Percentiles rank a stretch among this genome's conserved stretches.
Evolutionary conservation across 92 coral and sea anemone genomes (phyloP).

Genomic region (Porites evermanni): DNA sequence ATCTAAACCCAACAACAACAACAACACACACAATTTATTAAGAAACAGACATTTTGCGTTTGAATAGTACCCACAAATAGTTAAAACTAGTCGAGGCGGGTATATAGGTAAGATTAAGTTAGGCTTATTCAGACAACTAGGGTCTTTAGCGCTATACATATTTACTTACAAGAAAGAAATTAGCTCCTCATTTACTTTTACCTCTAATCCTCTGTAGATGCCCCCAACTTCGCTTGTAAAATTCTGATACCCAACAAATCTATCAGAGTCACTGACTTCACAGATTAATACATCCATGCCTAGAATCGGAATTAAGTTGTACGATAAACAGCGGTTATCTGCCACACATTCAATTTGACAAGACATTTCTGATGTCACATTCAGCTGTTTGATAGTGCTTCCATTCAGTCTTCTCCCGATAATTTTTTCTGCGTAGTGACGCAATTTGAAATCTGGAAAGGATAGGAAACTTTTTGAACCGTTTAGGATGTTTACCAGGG

Average conservation of each 20-base stretch:
- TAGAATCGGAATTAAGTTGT: constrained; percentile 19
- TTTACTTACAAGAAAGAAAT: too few species aligned
- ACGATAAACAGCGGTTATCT: constrained; percentile 21
- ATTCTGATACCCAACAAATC: constrained; percentile 4
- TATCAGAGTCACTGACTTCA: constrained; percentile 18
- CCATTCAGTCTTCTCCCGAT: constrained; percentile 2
- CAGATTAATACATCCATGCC: background rate
- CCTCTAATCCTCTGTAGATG: constrained; percentile 4
- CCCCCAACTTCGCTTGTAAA: background rate
- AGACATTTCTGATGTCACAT: background rate
- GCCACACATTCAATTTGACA: constrained; percentile 8
- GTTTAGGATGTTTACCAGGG: background rate
- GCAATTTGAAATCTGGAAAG: background rate
- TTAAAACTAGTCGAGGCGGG: too few species aligned
- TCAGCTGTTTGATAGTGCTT: background rate
- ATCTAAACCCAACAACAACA: background rate
- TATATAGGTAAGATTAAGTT: too few species aligned
- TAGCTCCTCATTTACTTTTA: background rate
- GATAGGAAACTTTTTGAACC: background rate
- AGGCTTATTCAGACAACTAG: too few species aligned
- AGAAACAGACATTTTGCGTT: too few species aligned
- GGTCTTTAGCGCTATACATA: too few species aligned
- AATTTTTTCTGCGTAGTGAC: constrained; percentile 5
- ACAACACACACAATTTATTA: too few species aligned
- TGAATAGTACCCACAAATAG: too few species aligned